Conservation (phyloP, 2,113 vertebrate species). For the Tachysurus vachellii region DNA sequence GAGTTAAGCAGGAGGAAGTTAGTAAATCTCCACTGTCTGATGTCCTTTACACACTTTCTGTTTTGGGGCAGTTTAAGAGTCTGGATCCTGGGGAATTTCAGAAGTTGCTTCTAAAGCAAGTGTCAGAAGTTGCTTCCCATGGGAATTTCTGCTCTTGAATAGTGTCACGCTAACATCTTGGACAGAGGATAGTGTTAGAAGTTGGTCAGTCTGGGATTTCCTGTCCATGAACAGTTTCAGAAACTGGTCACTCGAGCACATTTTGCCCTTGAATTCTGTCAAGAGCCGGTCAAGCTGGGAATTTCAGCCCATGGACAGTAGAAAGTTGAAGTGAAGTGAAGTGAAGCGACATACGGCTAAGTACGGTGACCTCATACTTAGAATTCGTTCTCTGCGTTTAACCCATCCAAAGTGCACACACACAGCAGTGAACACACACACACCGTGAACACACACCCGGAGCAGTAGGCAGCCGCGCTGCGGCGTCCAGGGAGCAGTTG, state of each 20-base stretch:
- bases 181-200: background rate
- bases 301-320: background rate
- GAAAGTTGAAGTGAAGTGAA: no score
- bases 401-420: no score
- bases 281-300: background rate
- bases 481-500: no score
- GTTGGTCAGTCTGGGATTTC: background rate
- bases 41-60: background rate
- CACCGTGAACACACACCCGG: no score
- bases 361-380: no score
- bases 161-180: background rate
- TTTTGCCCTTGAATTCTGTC: background rate
- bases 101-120: no score
- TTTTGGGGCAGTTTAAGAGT: background rate
- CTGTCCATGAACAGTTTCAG: background rate
- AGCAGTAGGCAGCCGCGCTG: no score
- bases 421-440: no score
- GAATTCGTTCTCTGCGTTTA: no score
- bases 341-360: no score
- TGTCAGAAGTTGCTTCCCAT: background rate
- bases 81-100: background rate
- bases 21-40: no score
- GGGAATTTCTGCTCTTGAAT: background rate
- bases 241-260: background rate
- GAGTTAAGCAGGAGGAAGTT: no score